Evolutionary conservation across 2,113 vertebrate species (phyloP).

Genomic region (Setophaga coronata): DNA sequence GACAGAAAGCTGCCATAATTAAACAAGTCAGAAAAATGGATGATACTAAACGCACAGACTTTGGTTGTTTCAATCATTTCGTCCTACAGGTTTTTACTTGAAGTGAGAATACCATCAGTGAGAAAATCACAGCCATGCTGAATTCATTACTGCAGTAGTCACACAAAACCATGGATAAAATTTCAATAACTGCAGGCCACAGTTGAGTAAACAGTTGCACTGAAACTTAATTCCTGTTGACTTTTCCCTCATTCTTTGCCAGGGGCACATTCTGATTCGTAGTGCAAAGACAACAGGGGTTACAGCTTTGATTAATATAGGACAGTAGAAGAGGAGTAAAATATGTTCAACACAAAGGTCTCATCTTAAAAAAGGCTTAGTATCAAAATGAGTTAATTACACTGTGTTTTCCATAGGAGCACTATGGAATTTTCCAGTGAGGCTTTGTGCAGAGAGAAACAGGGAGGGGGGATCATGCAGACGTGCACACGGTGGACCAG

Average conservation of each 20-base stretch:
- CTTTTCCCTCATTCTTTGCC: conserved; percentile 95
- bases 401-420: not conserved
- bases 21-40: conserved; percentile 53
- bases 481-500: not conserved
- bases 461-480: not conserved
- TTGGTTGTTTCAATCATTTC: conserved; percentile 69
- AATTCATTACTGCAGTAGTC: conserved; percentile 97
- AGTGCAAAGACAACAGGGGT: conserved; percentile 93
- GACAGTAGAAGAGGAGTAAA: conserved; percentile 79
- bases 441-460: not conserved
- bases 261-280: conserved; percentile 93
- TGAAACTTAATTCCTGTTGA: conserved; percentile 99
- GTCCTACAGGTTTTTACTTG: conserved; percentile 78
- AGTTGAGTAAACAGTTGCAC: conserved; percentile 99
- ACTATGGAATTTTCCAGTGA: conserved; percentile 29
- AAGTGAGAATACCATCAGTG: conserved; percentile 86
- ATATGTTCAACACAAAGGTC: conserved; percentile 77
- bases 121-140: conserved; percentile 93
- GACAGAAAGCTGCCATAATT: conserved; percentile 53
- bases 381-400: conserved; percentile 71
- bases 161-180: conserved; percentile 98
- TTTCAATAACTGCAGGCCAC: conserved; percentile 99
- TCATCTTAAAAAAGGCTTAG: conserved; percentile 66
- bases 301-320: conserved; percentile 94
- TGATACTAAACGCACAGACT: conserved; percentile 25